Evolutionary conservation across 2,888 invertebrate species (phyloP), one percentile per base, ranked within the genome.

Genomic region (Phrixothrix hirtus): DNA sequence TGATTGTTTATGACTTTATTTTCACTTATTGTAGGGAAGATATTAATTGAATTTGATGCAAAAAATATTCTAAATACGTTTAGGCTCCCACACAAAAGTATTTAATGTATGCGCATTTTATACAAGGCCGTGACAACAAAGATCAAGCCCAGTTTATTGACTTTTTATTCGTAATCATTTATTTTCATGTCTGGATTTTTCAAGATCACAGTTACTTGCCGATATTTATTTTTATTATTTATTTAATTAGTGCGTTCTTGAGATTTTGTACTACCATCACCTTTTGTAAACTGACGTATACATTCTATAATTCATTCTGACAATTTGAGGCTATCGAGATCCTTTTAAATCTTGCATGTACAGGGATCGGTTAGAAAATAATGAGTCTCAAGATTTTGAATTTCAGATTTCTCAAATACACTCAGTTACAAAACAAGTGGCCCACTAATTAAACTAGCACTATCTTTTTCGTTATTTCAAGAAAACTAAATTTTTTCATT

Each of bases 181-280:
- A 57, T 57, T 62, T 62, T 62, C 45, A 52, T 32, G 58, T 63
- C 61, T 61, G 60, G 60, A 58, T 61, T 63, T 63, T 61, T 61
- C 63, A 61, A 61, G 63, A 61, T 53, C 61, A 51, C 51, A 57
- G 51, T 38, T 41, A 43, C 45, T 49, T 42, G 53, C 51, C 54
- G 38, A 57, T 56, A 55, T 53, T 55, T 51, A 44, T 55, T 55
- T 55, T 44, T 51, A 25, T 42, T 55, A 47, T 44, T 43, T 41
- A 11, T 52, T 41, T 47, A 44, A 53, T 46, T 44, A 52, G 25
- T n/a, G 35, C 17, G 39, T 30, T 17, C 32, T 34, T 38, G 42
- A 25, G 17, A 44, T 30, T 12, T 43, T 38, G 11, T 25, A 27
- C 41, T 34, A 36, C 37, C 41, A 36, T 50, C 43, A 44, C 29